Conservation (phyloP, 2,888 invertebrate species). For the Nephrotoma guestfalica region DNA sequence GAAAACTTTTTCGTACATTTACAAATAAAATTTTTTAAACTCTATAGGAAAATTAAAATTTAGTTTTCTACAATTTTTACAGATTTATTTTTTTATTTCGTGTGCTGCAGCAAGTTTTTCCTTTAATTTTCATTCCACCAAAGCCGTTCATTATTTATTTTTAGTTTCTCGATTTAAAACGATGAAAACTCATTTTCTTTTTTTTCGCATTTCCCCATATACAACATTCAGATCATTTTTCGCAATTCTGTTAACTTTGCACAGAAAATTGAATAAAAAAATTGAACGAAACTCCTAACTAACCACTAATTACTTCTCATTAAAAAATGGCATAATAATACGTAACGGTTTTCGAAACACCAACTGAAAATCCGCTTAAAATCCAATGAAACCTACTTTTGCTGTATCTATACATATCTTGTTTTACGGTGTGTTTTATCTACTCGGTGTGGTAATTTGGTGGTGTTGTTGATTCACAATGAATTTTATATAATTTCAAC, state of each 20-base stretch:
- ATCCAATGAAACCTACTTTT: too few relatives aligned
- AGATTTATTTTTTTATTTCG: not conserved
- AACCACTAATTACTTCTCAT: not conserved
- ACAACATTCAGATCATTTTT: not conserved
- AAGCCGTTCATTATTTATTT: not conserved
- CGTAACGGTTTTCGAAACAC: too few relatives aligned
- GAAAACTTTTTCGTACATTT: not conserved
- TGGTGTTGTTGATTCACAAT: too few relatives aligned
- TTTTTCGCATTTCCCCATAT: not conserved
- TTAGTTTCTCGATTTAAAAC: not conserved
- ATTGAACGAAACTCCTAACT: not conserved
- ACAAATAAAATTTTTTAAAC: not conserved
- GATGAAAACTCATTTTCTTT: not conserved
- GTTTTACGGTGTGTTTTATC: too few relatives aligned
- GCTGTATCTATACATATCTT: too few relatives aligned
- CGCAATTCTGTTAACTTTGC: not conserved
- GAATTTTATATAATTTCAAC: too few relatives aligned
- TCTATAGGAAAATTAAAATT: not conserved
- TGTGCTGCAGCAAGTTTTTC: not conserved
- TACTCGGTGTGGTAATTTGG: too few relatives aligned
- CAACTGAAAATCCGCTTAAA: too few relatives aligned
- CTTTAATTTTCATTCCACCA: not conserved
- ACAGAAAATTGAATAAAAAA: not conserved
- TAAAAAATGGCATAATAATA: not conserved
- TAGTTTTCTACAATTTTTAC: not conserved